Base-by-base conservation (phyloP, 2,113 vertebrate genomes). In the Myrmecophaga tridactyla region DNA sequence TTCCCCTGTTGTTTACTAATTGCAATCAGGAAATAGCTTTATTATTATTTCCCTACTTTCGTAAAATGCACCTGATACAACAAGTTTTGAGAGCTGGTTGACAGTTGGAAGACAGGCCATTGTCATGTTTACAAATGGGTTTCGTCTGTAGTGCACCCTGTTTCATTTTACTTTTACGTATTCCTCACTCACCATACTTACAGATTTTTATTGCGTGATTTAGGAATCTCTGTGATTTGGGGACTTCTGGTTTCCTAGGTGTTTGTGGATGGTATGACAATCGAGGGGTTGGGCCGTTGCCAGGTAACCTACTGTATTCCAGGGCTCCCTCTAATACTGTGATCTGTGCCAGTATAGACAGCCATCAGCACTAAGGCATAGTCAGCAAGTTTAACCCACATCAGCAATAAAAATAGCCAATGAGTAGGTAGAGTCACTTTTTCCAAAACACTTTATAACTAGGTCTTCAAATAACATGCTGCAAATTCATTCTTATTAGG, bases 231-330 rank as follows among this genome's bases (percentile, higher is more conserved):
- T 10, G 14, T 3, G 23, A 31, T 73, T 11, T 9, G 1, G 48
- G 43, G 18, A 20, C 34, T 43, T 14, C 46, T 29, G 29, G 77
- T 63, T 36, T 3, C 10, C 7, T 4, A 7, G 21, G 6, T 1
- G 23, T 56, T 36, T 27, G 25, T 2, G 23, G 25, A 1, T 21
- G 20, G 4, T 4, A 21, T 51, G 7, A 5, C 31, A 1, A 2
- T 0, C 3, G 70, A 65, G 56, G 25, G 34, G 83, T 5, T 1
- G 2, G 56, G 17, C 17, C 2, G 8, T 5, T 20, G 41, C 14
- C 36, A 7, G 3, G 4, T 20, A 0, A 15, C n/a, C 43, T 48
- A 1, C 14, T 34, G 31, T 36, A 8, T 92, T 82, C 63, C 1
- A 34, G 36, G 51, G 72, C 4, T 9, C 56, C n/a, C 72, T 72